Percentiles rank a stretch among this genome's conserved stretches.
Conservation (phyloP, 2,888 invertebrate species). For the Mayetiola destructor region DNA sequence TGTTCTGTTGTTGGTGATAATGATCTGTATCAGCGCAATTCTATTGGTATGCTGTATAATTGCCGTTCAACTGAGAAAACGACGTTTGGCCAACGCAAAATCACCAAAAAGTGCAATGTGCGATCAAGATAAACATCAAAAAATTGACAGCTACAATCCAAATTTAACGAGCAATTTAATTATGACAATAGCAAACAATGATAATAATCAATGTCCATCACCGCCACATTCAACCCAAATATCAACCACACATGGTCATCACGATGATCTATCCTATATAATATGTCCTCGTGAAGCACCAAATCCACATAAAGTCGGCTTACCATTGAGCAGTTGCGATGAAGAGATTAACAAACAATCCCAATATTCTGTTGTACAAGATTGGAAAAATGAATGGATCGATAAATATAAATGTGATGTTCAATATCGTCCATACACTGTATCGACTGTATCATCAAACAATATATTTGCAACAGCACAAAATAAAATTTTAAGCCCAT, state of each 20-base stretch:
- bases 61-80: too few species aligned
- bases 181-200: background rate
- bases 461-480: constrained; percentile 34
- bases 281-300: constrained; percentile 24
- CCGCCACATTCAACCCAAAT: too few species aligned
- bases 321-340: constrained; percentile 34
- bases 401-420: constrained; percentile 34
- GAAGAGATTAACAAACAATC: constrained; percentile 39
- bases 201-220: background rate
- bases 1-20: too few species aligned
- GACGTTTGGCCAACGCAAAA: background rate
- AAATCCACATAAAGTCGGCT: constrained; percentile 35
- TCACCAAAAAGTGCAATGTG: background rate
- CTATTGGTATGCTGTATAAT: too few species aligned
- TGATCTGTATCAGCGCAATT: too few species aligned
- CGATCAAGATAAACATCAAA: background rate
- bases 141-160: background rate
- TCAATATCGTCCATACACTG: constrained; percentile 23
- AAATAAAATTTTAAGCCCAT: constrained; percentile 38
- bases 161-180: background rate
- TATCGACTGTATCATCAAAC: constrained; percentile 30
- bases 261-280: constrained; percentile 20
- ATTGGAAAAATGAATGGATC: constrained; percentile 36
- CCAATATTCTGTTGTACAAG: constrained; percentile 36
- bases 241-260: constrained; percentile 23